Evolutionary conservation across 37 sponge, comb jelly and placozoan species (phyloP).

Genomic region (Tethya wilhelma): DNA sequence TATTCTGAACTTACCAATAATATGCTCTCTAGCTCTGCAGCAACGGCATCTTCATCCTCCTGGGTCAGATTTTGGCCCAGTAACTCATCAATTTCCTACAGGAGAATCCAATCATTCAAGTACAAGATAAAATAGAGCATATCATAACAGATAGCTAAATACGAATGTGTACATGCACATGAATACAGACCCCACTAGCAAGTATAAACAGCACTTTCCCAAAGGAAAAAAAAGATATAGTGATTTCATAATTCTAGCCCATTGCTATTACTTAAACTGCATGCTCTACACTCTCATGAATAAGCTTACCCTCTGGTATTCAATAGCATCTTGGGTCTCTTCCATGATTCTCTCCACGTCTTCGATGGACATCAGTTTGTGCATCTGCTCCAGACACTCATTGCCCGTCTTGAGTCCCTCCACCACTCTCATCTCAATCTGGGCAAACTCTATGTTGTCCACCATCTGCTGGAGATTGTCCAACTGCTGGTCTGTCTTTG

Average conservation of each 20-base stretch:
- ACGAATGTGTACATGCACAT: neutral
- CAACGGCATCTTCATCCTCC: constrained; percentile 91
- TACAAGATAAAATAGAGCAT: neutral
- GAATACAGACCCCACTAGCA: too few relatives aligned
- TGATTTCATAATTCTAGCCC: too few relatives aligned
- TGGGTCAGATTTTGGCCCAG: constrained; percentile 84
- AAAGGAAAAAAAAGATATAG: too few relatives aligned
- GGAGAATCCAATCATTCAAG: neutral
- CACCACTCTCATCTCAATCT: constrained; percentile 94
- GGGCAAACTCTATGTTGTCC: constrained; percentile 94
- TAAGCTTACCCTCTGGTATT: constrained; percentile 95
- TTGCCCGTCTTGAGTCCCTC: constrained; percentile 96
- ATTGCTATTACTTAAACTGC: too few relatives aligned
- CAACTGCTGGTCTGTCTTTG: constrained; percentile 94
- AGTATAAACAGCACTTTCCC: too few relatives aligned
- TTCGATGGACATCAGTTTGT: constrained; percentile 97
- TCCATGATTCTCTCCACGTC: constrained; percentile 97
- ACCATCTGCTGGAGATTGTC: constrained; percentile 95
- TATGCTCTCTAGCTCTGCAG: constrained; percentile 80
- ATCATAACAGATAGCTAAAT: neutral
- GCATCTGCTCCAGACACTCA: constrained; percentile 83
- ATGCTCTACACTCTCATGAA: too few relatives aligned
- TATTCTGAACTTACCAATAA: constrained; percentile 36
- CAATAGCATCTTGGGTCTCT: constrained; percentile 95
- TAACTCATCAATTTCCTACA: constrained; percentile 91